phyloP scores from a whole-genome alignment of 2,797 vertebrate species.

The Paedocypris micromegethes region DNA sequence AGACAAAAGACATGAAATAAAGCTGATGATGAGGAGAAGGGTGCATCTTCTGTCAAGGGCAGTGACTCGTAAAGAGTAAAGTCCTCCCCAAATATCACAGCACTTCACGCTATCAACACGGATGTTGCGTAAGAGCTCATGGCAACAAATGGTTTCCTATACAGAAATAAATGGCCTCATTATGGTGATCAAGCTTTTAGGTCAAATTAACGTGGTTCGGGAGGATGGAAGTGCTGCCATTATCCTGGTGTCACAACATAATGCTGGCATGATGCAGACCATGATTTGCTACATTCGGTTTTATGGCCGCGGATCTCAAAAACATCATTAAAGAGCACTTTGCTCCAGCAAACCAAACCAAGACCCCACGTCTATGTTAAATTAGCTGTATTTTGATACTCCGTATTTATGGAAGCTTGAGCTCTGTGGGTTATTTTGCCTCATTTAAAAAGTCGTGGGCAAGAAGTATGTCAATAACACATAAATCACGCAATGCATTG shows the following conservation, averaged over 20 bases:
- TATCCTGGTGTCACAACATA: slow-evolving; percentile 7
- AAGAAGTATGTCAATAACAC: slow-evolving; percentile 17
- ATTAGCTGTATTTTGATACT: slow-evolving; percentile 28
- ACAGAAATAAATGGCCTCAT: slow-evolving; percentile 7
- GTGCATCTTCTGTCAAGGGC: neutral
- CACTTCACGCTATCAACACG: neutral
- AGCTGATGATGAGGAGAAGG: too few species aligned
- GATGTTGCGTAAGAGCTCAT: slow-evolving; percentile 9
- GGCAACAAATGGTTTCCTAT: slow-evolving; percentile 28
- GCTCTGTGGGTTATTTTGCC: slow-evolving; percentile 17
- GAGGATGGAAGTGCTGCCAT: slow-evolving; percentile 32
- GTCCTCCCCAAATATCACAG: slow-evolving; percentile 1
- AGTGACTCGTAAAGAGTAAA: neutral
- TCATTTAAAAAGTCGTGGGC: slow-evolving; percentile 31
- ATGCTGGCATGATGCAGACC: slow-evolving; percentile 11
- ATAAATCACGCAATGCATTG: neutral
- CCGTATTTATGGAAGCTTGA: neutral
- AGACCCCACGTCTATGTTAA: slow-evolving; percentile 30
- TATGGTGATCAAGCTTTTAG: slow-evolving; percentile 26
- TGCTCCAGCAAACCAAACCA: slow-evolving; percentile 28
- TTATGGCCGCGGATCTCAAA: slow-evolving; percentile 23
- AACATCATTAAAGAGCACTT: slow-evolving; percentile 40
- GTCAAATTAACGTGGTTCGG: slow-evolving; percentile 6
- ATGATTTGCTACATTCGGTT: neutral
- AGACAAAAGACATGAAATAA: too few species aligned